A percentile compares a stretch with the other conserved stretches of the same genome.
phyloP scores from a whole-genome alignment of 2,113 vertebrate species.

The Callithrix jacchus region DNA sequence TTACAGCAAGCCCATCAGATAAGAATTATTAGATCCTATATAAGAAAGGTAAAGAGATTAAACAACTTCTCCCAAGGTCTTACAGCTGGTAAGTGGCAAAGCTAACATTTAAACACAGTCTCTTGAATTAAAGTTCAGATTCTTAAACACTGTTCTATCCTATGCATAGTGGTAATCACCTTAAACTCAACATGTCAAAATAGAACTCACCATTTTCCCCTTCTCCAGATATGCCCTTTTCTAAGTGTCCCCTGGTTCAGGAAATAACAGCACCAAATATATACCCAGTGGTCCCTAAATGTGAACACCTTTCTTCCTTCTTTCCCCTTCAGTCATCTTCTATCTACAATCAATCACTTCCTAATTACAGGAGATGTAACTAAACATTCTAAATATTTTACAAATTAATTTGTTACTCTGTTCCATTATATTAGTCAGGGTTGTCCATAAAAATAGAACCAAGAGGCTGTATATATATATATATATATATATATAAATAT shows the following conservation, averaged over 20 bases:
- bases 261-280: not conserved
- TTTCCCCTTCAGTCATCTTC: not conserved
- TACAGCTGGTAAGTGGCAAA: not conserved
- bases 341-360: not conserved
- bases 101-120: not conserved
- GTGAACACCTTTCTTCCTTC: not conserved
- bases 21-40: not conserved
- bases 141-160: not conserved
- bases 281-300: not conserved
- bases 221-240: not conserved
- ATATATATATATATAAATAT: not conserved
- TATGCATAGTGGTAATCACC: not conserved
- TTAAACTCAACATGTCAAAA: not conserved
- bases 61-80: not conserved
- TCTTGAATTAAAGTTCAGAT: not conserved
- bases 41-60: not conserved
- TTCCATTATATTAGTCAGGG: not conserved
- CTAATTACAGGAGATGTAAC: not conserved
- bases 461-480: not conserved
- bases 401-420: not conserved
- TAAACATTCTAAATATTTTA: not conserved
- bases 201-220: not conserved
- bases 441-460: not conserved
- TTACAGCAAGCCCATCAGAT: not conserved
- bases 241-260: not conserved